Base-by-base conservation (phyloP, 2,888 invertebrate species). In the Charanyca ferruginea region DNA sequence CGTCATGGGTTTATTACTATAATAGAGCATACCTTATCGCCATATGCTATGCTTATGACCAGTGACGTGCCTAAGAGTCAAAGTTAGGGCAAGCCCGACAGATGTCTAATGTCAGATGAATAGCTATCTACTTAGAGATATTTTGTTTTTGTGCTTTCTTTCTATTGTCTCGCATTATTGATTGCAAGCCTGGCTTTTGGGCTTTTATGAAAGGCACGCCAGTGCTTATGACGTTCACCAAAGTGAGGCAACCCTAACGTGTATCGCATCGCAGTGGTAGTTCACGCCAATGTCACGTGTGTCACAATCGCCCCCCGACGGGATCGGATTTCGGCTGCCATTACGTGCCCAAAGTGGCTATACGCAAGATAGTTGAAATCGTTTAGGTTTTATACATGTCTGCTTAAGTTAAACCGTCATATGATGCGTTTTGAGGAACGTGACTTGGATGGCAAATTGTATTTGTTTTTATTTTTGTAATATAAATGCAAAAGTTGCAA, bases 221-320 rank as follows among this genome's bases (percentile, higher is more conserved):
- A 7, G 6, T 41, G 5, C 6, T 7, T 42, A 5, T 16, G 38
- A 11, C 18, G 20, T 51, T 38, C 5, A 1, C 3, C 59, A 70
- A 41, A 59, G 7, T 49, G 60, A 25, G 45, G 0, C 71, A 82
- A 57, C 69, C 73, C 68, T 81, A 71, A n/a, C 66, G 23, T 77
- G 77, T 75, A 82, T 82, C 74, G 77, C 69, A 80, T 79, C 80
- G 72, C 23, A 57, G 59, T 73, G 59, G 69, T 65, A 80, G 74
- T 84, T 85, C 78, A 74, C 76, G 78, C 73, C 76, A 77, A 73
- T 83, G 85, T 85, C 85, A 86, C 85, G 84, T 81, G 79, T 78
- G 73, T 57, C 66, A 66, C 79, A 79, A 80, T 77, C 83, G 65
- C 75, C 82, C 80, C 78, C 77, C 82, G 55, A 77, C 77, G 74